Base-by-base conservation (phyloP, 1,140 invertebrate species). In the Cydia fagiglandana region DNA sequence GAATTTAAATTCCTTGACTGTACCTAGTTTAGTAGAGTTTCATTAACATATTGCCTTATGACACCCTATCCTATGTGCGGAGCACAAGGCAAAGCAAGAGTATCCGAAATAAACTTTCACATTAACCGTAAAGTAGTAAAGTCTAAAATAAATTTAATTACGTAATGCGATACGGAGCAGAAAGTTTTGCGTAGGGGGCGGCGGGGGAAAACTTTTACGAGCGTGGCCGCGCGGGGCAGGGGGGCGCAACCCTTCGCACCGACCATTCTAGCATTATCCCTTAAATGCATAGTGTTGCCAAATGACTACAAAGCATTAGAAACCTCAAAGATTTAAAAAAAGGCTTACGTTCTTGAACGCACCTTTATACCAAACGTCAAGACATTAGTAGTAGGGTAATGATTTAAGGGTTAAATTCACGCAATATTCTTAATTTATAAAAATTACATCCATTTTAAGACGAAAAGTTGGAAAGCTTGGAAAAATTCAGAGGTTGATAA, bases 151-250 rank as follows among this genome's bases (percentile, higher is more conserved):
- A 79, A 84, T 81, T 79, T 79, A 81, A 79, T 80, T 81, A 80
- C 78, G 79, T 81, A 81, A 83, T 83, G 56, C 76, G 77, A 82
- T 84, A 78, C 79, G 73, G 79, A 80, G 80, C 75, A 79, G 80
- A 85, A 85, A 84, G 83, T 87, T 88, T 85, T 61, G 74, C 78
- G 50, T 47, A 34, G 73, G 77, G 30, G 75, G 73, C 24, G 77
- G 75, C 53, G 79, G 77, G 84, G 83, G 84, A 84, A 84, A 84
- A 85, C 15, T 82, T 83, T 83, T 76, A 34, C n/a, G 76, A 75
- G 77, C 68, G 68, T n/a, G 30, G 73, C 64, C 76, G 20, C 28
- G 75, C 70, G n/a, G 47, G 28, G 28, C 0, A 13, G 53, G 6
- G 4, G 28, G 28, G 10, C 64, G 64, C n/a, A 41, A 64, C 28